phyloP scores from a whole-genome alignment of 2,888 invertebrate species.

The Entomobrya proxima region DNA sequence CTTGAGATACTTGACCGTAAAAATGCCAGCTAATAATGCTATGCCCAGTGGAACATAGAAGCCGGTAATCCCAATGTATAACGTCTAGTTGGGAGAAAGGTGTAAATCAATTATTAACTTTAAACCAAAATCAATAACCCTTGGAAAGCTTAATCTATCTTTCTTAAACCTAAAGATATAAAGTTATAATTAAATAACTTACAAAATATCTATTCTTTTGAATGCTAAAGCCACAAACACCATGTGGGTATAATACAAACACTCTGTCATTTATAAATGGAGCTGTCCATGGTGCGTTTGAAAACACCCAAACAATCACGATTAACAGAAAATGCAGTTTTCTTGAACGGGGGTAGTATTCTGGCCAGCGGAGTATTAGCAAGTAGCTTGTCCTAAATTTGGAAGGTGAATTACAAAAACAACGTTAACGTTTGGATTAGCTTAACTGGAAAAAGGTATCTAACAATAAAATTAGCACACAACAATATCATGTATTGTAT shows the following conservation, averaged over 20 bases:
- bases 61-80: slow-evolving; percentile 73
- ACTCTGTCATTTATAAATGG: slow-evolving; percentile 60
- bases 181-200: slow-evolving; percentile 40
- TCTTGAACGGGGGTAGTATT: slow-evolving; percentile 58
- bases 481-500: too few relatives aligned
- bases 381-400: slow-evolving; percentile 67
- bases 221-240: slow-evolving; percentile 72
- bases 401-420: too few relatives aligned
- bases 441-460: slow-evolving; percentile 1
- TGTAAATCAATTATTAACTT: slow-evolving; percentile 18
- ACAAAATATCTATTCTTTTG: slow-evolving; percentile 71
- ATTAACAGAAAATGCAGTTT: slow-evolving; percentile 61
- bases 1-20: slow-evolving; percentile 57
- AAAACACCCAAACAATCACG: slow-evolving; percentile 61
- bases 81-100: slow-evolving; percentile 60
- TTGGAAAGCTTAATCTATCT: neutral
- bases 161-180: neutral
- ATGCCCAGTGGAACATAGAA: slow-evolving; percentile 70
- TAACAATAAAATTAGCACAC: too few relatives aligned
- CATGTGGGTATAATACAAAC: slow-evolving; percentile 59
- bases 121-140: slow-evolving; percentile 23
- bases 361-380: slow-evolving; percentile 71
- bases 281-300: slow-evolving; percentile 68
- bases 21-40: slow-evolving; percentile 66
- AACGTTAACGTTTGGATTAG: neutral